Evolutionary conservation across 2,888 invertebrate genomes (phyloP).

Genomic region (Silvanus unidentatus): DNA sequence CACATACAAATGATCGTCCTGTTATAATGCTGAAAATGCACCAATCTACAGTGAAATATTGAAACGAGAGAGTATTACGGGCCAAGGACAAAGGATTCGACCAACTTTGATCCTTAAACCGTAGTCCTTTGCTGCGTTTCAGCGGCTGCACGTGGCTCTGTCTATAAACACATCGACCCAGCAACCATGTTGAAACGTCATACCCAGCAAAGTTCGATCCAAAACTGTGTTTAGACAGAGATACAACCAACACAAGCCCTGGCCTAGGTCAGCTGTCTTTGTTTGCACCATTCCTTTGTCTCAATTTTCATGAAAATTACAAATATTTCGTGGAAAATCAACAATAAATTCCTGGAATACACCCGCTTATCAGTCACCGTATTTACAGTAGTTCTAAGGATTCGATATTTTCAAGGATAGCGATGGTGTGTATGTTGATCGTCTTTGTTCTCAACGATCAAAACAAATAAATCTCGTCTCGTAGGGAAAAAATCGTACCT

Average conservation of each 20-base stretch:
- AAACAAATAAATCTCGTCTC: too few relatives aligned
- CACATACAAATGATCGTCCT: too few relatives aligned
- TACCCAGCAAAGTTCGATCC: conserved; percentile 21
- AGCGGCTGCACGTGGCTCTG: conserved; percentile 28
- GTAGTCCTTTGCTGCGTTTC: conserved; percentile 29
- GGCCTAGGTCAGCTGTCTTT: conserved; percentile 22
- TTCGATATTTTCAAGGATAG: too few relatives aligned
- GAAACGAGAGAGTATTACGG: conserved; percentile 1
- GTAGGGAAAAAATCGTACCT: too few relatives aligned
- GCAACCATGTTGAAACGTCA: conserved; percentile 27
- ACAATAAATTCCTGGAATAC: background rate
- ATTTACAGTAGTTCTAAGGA: too few relatives aligned
- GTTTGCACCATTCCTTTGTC: conserved; percentile 27
- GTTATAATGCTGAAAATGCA: too few relatives aligned
- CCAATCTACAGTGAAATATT: too few relatives aligned
- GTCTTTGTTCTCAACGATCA: too few relatives aligned
- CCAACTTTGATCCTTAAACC: conserved; percentile 37
- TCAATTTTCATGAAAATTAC: conserved; percentile 7
- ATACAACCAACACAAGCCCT: conserved; percentile 32
- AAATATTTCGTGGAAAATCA: conserved; percentile 2
- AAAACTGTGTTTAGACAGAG: conserved; percentile 19
- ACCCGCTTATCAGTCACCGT: too few relatives aligned
- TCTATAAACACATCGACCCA: conserved; percentile 38
- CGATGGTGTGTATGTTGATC: too few relatives aligned
- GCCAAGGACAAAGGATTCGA: conserved; percentile 41